These are phyloP conservation scores for Laothoe populi DNA, from an alignment of 2,888 invertebrate genomes.

Conservation along the genomic window DNA sequence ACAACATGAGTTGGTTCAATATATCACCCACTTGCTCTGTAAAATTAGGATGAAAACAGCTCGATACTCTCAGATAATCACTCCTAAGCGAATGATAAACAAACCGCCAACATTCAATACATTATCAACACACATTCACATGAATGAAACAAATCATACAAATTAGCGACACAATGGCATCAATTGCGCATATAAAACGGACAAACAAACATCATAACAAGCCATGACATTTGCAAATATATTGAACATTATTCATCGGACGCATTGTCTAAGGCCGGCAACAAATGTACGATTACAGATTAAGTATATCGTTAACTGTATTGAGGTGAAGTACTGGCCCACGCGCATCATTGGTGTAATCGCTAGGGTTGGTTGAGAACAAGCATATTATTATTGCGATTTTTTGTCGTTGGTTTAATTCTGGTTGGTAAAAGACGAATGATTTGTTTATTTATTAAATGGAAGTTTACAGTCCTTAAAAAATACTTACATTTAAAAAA, in stretches of 20 bases:
- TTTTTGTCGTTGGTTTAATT: not conserved
- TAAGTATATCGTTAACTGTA: conserved; percentile 78
- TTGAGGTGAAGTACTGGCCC: conserved; percentile 52
- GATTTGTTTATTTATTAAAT: too few species aligned
- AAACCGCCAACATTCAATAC: not conserved
- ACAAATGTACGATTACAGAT: conserved; percentile 76
- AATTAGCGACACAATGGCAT: conserved; percentile 31
- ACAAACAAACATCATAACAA: conserved; percentile 55
- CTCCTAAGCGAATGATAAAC: not conserved
- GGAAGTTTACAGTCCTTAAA: too few species aligned
- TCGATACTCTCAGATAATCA: not conserved
- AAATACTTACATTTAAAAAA: too few species aligned
- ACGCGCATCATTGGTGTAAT: conserved; percentile 47
- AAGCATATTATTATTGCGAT: not conserved
- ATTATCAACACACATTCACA: conserved; percentile 21
- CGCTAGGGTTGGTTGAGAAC: not conserved
- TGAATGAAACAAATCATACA: conserved; percentile 35
- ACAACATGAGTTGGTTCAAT: too few species aligned
- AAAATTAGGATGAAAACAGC: not conserved
- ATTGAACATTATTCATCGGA: conserved; percentile 67
- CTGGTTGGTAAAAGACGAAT: not conserved
- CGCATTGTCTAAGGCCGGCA: conserved; percentile 67
- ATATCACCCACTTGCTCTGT: too few species aligned
- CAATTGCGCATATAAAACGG: conserved; percentile 29
- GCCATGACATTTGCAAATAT: conserved; percentile 71